Evolutionary conservation across 2,797 vertebrate genomes (phyloP), one percentile per base, ranked within the genome.

Genomic region (Notamacropus eugenii): DNA sequence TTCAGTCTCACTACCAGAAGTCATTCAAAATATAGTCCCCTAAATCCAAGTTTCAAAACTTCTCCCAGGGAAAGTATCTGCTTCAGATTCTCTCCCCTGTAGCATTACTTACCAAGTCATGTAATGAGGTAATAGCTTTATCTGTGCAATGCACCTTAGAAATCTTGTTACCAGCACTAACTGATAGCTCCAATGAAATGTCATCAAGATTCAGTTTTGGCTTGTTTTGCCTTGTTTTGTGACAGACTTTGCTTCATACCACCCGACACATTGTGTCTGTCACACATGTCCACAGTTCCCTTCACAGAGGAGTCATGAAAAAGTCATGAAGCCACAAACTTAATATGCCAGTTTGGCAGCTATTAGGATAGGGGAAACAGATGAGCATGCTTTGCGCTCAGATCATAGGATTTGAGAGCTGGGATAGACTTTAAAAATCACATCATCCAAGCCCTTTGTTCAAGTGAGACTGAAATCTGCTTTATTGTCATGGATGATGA

Each of bases 401-500:
- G 16, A 74, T 74, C n/a, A 24, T 74, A 22, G 16, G 19, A 74
- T 82, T 82, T 40, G 14, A 82, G 67, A 82, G 19, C 67, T 82
- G 19, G 6, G 2, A 40, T 74, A 40, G 67, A 74, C 67, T 74
- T 74, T 22, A 22, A n/a, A 74, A 22, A 40, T 67, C 62, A n/a
- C 16, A 74, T 74, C 28, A 4, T 74, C 6, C 22, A 40, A 74
- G 19, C 67, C n/a, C 2, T 74, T 67, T 67, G 62, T 67, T 74
- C 5, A 74, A 74, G n/a, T 24, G n/a, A 74, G 19, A 19, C n/a
- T 40, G 6, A 74, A 74, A 74, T 74, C 19, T 74, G 22, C n/a
- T 74, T 40, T 74, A 40, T 9, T 74, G 29, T 74, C 67, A 96
- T 96, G 92, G 92, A 93, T 95, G 95, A 55, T 96, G 93, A 93